Conservation (phyloP, 2,113 vertebrate genomes). For the Hiodon alosoides region DNA sequence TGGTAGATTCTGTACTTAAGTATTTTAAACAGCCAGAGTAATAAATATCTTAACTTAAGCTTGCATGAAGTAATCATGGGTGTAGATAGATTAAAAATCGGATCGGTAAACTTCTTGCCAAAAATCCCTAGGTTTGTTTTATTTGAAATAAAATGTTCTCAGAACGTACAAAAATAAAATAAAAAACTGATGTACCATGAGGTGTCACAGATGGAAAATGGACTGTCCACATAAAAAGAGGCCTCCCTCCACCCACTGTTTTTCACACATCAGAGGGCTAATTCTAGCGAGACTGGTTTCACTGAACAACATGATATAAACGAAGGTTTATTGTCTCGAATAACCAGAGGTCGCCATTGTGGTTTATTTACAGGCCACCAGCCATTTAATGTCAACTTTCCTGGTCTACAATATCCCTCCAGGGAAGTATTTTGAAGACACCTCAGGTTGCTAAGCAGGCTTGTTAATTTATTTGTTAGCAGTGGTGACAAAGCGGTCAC, state of each 20-base stretch:
- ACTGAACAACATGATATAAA: not conserved
- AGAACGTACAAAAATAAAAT: not conserved
- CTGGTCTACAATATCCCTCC: not conserved
- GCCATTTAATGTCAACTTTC: not conserved
- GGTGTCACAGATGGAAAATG: constrained; percentile 2
- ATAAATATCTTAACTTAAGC: not conserved
- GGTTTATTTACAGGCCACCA: not conserved
- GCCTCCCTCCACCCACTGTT: constrained; percentile 8
- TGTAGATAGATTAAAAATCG: no score
- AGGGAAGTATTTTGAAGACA: not conserved
- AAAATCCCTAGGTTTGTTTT: not conserved
- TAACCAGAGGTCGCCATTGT: not conserved
- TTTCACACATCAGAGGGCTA: constrained; percentile 14
- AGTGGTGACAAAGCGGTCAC: not conserved
- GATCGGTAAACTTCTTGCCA: no score
- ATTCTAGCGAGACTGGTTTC: not conserved
- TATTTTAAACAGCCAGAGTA: not conserved
- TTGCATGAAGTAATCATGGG: no score
- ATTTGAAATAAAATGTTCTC: not conserved
- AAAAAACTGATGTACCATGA: not conserved
- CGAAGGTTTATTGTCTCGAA: not conserved
- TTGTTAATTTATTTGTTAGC: constrained; percentile 16
- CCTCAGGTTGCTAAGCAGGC: not conserved
- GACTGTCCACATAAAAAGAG: not conserved
- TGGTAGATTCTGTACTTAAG: not conserved